A percentile compares a stretch with the other conserved stretches of the same genome.
phyloP scores from a whole-genome alignment of 2,888 invertebrate genomes.

The Coleophora deauratella region DNA sequence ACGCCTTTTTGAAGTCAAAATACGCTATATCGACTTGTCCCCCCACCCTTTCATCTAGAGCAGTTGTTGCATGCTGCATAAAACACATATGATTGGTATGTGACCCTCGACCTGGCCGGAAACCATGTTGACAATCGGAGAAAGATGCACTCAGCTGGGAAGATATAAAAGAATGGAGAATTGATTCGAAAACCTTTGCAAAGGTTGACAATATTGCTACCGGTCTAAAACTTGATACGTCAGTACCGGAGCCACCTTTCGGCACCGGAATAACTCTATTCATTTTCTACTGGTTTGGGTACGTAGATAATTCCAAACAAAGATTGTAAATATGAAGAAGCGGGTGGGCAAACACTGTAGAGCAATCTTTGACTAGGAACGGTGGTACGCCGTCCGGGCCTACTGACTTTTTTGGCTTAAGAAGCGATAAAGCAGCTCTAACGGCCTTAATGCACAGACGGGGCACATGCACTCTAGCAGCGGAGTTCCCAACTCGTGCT shows the following conservation, averaged over 20 bases:
- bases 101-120: slow-evolving; percentile 3
- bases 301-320: slow-evolving; percentile 1
- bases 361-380: no score
- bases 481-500: not conserved
- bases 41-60: no score
- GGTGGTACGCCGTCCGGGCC: no score
- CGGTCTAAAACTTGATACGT: slow-evolving; percentile 7
- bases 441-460: no score
- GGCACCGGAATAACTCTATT: slow-evolving; percentile 8
- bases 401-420: no score
- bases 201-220: slow-evolving; percentile 7
- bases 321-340: slow-evolving; percentile 9
- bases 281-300: slow-evolving; percentile 8
- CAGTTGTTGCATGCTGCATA: not conserved
- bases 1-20: no score
- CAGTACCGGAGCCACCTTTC: slow-evolving; percentile 5
- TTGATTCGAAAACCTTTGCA: slow-evolving; percentile 5
- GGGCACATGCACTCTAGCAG: no score
- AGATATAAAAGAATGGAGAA: not conserved
- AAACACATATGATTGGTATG: not conserved
- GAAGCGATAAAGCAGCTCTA: no score
- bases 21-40: no score
- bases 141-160: not conserved
- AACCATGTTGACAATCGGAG: slow-evolving; percentile 5
- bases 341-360: no score